A percentile compares a stretch with the other conserved stretches of the same genome.
These are phyloP conservation scores for Acrobasis repandana DNA, from an alignment of 2,888 invertebrate species.

Conservation along the genomic window DNA sequence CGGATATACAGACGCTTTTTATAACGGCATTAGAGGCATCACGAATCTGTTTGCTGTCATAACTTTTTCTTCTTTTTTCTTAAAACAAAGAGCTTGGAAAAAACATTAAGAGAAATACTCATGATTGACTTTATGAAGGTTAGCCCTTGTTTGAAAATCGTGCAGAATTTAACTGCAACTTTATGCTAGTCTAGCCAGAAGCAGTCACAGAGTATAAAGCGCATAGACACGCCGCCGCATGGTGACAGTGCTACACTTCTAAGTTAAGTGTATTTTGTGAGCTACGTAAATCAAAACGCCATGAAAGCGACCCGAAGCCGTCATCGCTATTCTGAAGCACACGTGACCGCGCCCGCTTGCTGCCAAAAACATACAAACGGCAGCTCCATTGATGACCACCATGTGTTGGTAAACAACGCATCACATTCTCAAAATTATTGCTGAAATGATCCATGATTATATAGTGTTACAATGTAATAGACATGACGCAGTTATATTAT, in stretches of 20 bases:
- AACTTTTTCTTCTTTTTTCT: no score
- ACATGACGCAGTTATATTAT: not conserved
- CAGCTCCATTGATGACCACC: constrained; percentile 36
- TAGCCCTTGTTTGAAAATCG: no score
- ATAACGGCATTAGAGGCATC: constrained; percentile 37
- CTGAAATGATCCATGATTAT: not conserved
- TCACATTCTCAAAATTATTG: not conserved
- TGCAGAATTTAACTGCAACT: no score
- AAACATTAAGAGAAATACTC: no score
- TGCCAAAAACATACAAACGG: constrained; percentile 42
- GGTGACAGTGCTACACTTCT: not conserved
- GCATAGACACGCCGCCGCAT: no score
- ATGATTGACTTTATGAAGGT: no score
- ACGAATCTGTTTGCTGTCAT: no score
- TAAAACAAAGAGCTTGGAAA: no score
- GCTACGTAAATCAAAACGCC: constrained; percentile 28
- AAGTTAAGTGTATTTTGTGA: constrained; percentile 2
- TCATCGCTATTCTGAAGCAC: constrained; percentile 45
- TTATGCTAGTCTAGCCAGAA: no score
- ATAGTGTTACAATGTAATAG: not conserved
- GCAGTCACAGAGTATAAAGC: no score
- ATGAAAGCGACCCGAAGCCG: constrained; percentile 25
- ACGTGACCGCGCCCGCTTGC: constrained; percentile 36
- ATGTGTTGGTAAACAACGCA: constrained; percentile 30
- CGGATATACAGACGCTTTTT: constrained; percentile 54